Percentiles rank a stretch among this genome's conserved stretches.
Evolutionary conservation across 2,797 vertebrate species (phyloP).

Genomic region (Nasua narica): DNA sequence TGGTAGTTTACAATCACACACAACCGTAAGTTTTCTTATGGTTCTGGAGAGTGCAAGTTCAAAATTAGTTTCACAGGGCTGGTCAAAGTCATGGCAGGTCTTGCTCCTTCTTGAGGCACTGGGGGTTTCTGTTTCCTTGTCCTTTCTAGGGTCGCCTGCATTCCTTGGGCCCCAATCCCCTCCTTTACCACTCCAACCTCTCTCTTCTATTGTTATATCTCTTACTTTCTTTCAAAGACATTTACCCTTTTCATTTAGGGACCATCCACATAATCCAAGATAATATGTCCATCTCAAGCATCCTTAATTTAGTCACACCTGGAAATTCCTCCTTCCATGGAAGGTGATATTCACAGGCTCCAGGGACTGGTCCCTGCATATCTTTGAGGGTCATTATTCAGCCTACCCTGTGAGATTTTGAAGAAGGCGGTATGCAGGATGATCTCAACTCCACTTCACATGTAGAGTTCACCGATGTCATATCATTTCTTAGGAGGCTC

Average conservation of each 20-base stretch:
- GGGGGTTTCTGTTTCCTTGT: neutral
- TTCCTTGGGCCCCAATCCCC: neutral
- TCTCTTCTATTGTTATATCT: neutral
- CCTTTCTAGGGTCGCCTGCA: neutral
- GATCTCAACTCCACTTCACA: neutral
- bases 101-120: neutral
- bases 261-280: neutral
- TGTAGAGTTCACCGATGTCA: neutral
- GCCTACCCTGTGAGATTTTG: neutral
- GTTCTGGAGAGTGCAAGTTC: neutral
- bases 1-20: neutral
- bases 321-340: neutral
- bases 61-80: neutral
- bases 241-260: neutral
- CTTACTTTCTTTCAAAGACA: neutral
- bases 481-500: neutral
- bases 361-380: neutral
- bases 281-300: neutral
- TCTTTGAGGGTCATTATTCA: neutral
- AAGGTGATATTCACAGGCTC: neutral
- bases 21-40: neutral
- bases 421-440: neutral
- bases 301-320: neutral
- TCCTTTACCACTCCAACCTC: neutral
- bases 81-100: neutral